Evolutionary conservation across 2,888 invertebrate species (phyloP), one percentile per base, ranked within the genome.

Genomic region (Tipula confusa): DNA sequence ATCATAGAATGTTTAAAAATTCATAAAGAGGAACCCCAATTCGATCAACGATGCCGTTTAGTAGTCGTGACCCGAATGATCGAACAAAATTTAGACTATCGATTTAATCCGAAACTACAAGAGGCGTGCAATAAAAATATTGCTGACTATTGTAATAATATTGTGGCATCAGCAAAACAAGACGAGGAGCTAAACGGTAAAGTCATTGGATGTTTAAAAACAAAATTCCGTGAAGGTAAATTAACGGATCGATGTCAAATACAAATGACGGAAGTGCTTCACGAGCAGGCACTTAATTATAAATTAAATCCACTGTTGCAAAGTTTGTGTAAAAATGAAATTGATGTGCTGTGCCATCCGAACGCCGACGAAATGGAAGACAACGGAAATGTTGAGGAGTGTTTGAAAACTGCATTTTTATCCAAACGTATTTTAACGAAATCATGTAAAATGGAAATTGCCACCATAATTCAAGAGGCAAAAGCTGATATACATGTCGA

Each of bases 401-500:
- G 99, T 89, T 91, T 99, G 43, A 98, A 98, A 90, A 93, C 93
- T 86, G 94, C 95, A 13, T 93, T 96, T 84, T 90, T 95, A 84
- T 92, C 93, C 86, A 94, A 93, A 85, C 92, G 92, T 87, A 94
- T 96, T 83, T 93, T 93, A 85, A 94, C 94, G 36, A 92, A 92
- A 7, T 93, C 93, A 85, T 97, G 97, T 88, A 93, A 94, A 80
- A 90, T 94, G 85, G 97, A 98, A 90, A 94, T 99, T 24, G 96
- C 96, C 0, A 94, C 95, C 86, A 92, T 98, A 85, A 96, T 98
- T 85, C 95, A 96, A 87, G 96, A 96, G 88, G 94, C 95, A 0
- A 94, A 95, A 88, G 96, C 97, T 0, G 99, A 99, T 89, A 97
- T 99, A 85, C 96, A 98, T 86, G 96, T 97, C 0, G 99, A 99